These are phyloP conservation scores for Shargacucullia verbasci DNA, from an alignment of 2,888 invertebrate species.

Conservation along the genomic window DNA sequence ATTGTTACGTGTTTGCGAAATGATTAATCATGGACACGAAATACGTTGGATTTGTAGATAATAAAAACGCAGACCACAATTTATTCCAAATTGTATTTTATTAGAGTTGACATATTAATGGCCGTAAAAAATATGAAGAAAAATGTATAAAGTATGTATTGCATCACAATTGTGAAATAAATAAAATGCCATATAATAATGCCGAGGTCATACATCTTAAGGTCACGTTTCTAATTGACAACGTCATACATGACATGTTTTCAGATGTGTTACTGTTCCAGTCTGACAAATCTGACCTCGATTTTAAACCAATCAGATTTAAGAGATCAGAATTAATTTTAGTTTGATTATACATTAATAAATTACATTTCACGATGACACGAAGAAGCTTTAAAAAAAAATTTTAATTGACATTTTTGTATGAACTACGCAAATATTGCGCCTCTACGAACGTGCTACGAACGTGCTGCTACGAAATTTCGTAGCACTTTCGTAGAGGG, in stretches of 20 bases:
- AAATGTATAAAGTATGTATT: constrained; percentile 17
- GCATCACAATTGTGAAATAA: constrained; percentile 47
- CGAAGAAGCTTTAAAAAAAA: no score
- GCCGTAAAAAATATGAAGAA: constrained; percentile 9
- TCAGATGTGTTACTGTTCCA: constrained; percentile 41
- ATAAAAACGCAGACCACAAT: constrained; percentile 32
- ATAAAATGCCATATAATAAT: constrained; percentile 22
- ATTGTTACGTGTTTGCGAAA: constrained; percentile 51
- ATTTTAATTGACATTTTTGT: no score
- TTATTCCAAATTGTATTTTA: constrained; percentile 34
- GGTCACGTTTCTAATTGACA: constrained; percentile 40
- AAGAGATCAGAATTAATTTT: constrained; percentile 5
- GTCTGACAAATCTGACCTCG: constrained; percentile 37
- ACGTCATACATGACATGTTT: constrained; percentile 32
- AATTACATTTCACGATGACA: no score
- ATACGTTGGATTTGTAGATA: constrained; percentile 35
- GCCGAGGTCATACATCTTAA: constrained; percentile 30
- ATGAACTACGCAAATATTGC: no score
- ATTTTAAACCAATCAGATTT: constrained; percentile 12
- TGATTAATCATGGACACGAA: constrained; percentile 41
- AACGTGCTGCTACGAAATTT: constrained; percentile 35
- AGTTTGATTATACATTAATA: background rate
- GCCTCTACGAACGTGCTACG: constrained; percentile 1
- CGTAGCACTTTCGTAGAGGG: constrained; percentile 50
- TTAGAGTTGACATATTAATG: constrained; percentile 19